Base-by-base conservation (phyloP, 1,140 invertebrate genomes). In the Leptinotarsa undecemlineata region DNA sequence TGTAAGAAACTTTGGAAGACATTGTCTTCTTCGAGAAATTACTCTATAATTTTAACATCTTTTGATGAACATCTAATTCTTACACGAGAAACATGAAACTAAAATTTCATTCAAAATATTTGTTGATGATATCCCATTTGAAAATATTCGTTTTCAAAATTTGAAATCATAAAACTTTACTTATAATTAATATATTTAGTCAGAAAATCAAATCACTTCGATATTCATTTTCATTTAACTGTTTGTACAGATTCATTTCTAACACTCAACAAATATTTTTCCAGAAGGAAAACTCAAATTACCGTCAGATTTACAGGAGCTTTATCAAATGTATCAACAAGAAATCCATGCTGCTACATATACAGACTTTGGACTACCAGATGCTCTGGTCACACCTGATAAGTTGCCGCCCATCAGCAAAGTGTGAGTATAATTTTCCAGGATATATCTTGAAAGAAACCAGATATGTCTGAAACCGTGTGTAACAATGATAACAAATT, bases 241-340 rank as follows among this genome's bases (percentile, higher is more conserved):
- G 26, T 33, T 33, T 33, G 6, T 33, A 33, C 5, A 11, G 8
- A 42, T 11, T 42, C 2, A 42, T 42, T 42, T 11, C 2, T 11
- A 0, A 11, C 33, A 42, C 33, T 42, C 33, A 42, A 42, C 8
- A 11, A 42, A 74, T 69, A 26, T 20, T 68, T 62, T 81, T 82
- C 48, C 86, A 93, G 90, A 91, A 82, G 87, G 91, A 79, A 87
- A 89, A 75, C 82, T 95, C 5, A 87, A 88, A 21, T 86, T 95
- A 20, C 92, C 95, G 4, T 86, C 90, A 8, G 95, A 97, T 80
- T 85, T 97, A 48, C 91, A 93, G 73, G 94, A 96, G 74, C 86
- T 97, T 15, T 96, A 96, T 84, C 89, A 91, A 13, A 87, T 96
- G 76, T 97, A 97, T 81, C 93, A 95, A 81, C 91, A 94, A 81